Base-by-base conservation (phyloP, 1,140 invertebrate species). In the Papilio dardanus region DNA sequence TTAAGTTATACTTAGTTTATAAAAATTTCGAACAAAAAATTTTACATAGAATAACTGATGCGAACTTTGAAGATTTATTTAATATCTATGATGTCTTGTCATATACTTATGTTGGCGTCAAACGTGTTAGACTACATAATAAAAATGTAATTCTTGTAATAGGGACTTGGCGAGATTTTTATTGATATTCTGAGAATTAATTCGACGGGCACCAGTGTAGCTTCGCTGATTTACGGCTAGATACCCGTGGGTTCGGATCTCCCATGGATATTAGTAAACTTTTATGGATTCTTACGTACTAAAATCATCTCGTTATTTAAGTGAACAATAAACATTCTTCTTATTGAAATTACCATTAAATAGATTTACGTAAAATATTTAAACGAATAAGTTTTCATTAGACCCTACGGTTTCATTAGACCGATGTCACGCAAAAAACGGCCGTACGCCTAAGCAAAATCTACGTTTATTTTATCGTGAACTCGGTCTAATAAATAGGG, bases 91-190 rank as follows among this genome's bases (percentile, higher is more conserved):
- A 62, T 28, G 16, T 62, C 54, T 62, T 62, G 50, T 54, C 21
- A 71, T 46, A 46, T 40, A 24, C 10, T 14, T n/a, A 30, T 37
- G 4, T 71, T 42, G 12, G 35, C n/a, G 24, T 28, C 28, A 50
- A 71, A 71, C 69, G 14, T 71, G 69, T 71, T 71, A 50, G 42
- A 31, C 69, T 19, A 71, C 69, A 33, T 71, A 71, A 71, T 71
- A 71, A 71, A n/a, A 71, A 31, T 14, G 5, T 30, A 71, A 46
- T 71, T 71, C 69, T 71, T 54, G 69, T 71, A 33, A 71, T 50
- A 71, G 24, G 40, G 40, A 71, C 65, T 67, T 33, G 54, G 54
- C 24, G 54, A 62, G 54, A 62, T 62, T 62, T 62, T 62, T 30
- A 62, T 62, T 62, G 54, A 62, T 62, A 62, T 62, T 62, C 54